Conservation (phyloP, 2,888 invertebrate species). For the Phaedon cochleariae region DNA sequence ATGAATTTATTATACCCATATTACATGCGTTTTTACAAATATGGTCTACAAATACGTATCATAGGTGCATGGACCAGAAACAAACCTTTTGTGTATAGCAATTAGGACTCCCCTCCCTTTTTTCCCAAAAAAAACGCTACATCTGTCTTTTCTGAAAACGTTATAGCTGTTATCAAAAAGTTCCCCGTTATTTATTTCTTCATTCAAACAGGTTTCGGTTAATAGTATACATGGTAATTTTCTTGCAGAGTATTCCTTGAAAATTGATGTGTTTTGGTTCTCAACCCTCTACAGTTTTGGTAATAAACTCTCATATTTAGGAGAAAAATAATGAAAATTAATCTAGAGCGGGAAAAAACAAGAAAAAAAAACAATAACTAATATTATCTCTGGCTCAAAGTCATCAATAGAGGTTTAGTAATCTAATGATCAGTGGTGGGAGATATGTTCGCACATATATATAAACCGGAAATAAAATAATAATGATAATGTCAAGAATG, state of each 20-base stretch:
- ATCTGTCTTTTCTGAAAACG: not conserved
- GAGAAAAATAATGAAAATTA: no score
- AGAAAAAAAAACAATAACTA: not conserved
- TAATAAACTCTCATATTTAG: no score
- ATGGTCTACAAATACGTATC: constrained; percentile 8
- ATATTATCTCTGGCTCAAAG: not conserved
- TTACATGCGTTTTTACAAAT: not conserved
- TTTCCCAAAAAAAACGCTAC: not conserved
- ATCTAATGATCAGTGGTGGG: not conserved
- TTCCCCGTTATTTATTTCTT: not conserved
- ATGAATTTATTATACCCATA: constrained; percentile 7
- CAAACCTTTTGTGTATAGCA: not conserved
- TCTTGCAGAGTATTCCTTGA: no score
- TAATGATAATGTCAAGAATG: not conserved
- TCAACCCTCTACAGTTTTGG: no score
- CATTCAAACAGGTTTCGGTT: not conserved
- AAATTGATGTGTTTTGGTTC: no score
- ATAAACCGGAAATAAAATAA: not conserved
- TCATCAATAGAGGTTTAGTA: not conserved
- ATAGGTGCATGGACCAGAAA: not conserved
- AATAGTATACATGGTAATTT: no score
- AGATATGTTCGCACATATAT: not conserved
- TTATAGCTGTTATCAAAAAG: not conserved
- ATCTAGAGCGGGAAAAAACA: not conserved
- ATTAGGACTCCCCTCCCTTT: not conserved